These are phyloP conservation scores for Eupsilia transversa DNA, from an alignment of 2,888 invertebrate species.

Conservation along the genomic window DNA sequence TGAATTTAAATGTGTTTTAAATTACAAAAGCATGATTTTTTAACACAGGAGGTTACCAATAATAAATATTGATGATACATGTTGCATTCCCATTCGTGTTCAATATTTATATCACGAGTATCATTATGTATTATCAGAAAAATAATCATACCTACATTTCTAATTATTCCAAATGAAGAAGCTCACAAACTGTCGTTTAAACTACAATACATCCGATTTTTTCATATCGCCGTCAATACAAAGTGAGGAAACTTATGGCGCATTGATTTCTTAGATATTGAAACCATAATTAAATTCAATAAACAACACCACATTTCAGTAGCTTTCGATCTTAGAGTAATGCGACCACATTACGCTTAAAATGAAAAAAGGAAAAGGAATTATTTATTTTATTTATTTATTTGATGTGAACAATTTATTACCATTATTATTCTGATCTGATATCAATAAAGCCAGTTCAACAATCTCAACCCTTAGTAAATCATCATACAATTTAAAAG, in stretches of 20 bases:
- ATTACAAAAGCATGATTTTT: not conserved
- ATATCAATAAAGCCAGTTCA: not conserved
- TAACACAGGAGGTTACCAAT: not conserved
- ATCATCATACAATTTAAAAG: constrained; percentile 5
- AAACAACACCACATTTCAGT: too few relatives aligned
- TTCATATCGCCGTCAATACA: too few relatives aligned
- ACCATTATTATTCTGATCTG: not conserved
- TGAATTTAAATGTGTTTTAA: not conserved
- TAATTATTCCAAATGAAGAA: not conserved
- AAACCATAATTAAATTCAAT: not conserved
- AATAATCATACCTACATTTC: not conserved
- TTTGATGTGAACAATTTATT: too few relatives aligned
- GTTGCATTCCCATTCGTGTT: too few relatives aligned
- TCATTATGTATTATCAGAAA: not conserved
- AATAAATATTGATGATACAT: not conserved
- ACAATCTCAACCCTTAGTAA: not conserved
- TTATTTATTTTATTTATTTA: too few relatives aligned
- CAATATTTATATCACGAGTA: not conserved
- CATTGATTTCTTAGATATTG: not conserved
- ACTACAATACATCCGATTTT: too few relatives aligned
- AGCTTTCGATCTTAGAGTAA: not conserved
- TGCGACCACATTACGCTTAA: too few relatives aligned
- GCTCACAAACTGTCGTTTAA: not conserved
- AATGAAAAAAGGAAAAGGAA: too few relatives aligned
- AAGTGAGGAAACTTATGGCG: not conserved